Percentiles rank a stretch among this genome's conserved stretches.
Conservation (phyloP, 2,113 vertebrate species). For the Herpailurus yagouaroundi region DNA sequence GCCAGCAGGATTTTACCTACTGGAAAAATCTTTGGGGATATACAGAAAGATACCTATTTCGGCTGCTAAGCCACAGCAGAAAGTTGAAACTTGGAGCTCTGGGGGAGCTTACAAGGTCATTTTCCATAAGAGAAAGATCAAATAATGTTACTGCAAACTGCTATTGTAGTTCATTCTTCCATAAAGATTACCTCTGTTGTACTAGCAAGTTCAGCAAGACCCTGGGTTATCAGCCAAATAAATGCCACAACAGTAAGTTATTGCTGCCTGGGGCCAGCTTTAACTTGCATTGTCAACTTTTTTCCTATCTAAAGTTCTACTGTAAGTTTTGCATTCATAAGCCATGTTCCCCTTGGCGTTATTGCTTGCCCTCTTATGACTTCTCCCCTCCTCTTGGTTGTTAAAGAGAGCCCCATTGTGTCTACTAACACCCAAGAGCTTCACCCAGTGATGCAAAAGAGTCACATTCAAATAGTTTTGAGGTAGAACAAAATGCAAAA, state of each 20-base stretch:
- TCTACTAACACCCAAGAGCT: constrained; percentile 70
- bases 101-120: background rate
- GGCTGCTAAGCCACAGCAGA: constrained; percentile 59
- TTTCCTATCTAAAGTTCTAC: constrained; percentile 70
- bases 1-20: background rate
- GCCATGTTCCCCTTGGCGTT: constrained; percentile 79
- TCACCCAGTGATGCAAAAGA: constrained; percentile 82
- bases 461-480: constrained; percentile 78
- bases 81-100: constrained; percentile 35
- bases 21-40: background rate
- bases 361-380: constrained; percentile 81
- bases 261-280: constrained; percentile 78
- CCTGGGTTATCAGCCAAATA: constrained; percentile 83
- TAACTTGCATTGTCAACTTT: constrained; percentile 76
- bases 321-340: constrained; percentile 87
- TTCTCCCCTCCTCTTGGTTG: constrained; percentile 74
- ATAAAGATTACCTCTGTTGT: constrained; percentile 79
- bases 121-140: constrained; percentile 51
- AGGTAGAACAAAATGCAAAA: constrained; percentile 46
- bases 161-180: constrained; percentile 66
- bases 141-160: constrained; percentile 65
- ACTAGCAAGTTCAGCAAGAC: constrained; percentile 71
- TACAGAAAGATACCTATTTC: background rate
- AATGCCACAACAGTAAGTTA: constrained; percentile 79
- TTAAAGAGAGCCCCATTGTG: constrained; percentile 85